Evolutionary conservation across 2,113 vertebrate genomes (phyloP).

Genomic region (Poeciliopsis turrubarensis): DNA sequence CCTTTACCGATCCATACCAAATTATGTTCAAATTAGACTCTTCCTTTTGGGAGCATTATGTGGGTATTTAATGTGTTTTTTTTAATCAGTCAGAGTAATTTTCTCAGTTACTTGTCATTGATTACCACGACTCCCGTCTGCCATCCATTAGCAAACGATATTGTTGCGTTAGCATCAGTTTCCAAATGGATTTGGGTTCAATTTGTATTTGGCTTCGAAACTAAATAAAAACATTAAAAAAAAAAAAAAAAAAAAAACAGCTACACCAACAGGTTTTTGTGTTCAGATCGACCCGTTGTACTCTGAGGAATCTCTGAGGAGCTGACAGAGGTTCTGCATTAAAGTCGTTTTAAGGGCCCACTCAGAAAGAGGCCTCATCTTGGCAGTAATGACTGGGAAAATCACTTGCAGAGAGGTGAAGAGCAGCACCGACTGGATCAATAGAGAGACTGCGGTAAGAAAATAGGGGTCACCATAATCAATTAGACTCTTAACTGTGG

Average conservation of each 20-base stretch:
- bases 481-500: constrained; percentile 61
- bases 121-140: not conserved
- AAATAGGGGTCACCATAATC: constrained; percentile 58
- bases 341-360: constrained; percentile 8
- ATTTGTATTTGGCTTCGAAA: not conserved
- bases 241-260: not conserved
- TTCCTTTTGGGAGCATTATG: not conserved
- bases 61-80: not conserved
- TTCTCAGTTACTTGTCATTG: not conserved
- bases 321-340: constrained; percentile 28
- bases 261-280: not conserved
- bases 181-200: constrained; percentile 3
- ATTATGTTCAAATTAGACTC: not conserved
- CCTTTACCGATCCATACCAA: not conserved
- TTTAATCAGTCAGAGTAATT: not conserved
- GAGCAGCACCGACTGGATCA: constrained; percentile 60
- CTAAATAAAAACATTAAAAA: not conserved
- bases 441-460: constrained; percentile 58
- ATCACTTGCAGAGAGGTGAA: constrained; percentile 37
- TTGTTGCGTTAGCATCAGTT: not conserved
- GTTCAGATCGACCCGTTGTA: constrained; percentile 4
- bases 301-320: not conserved
- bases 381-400: constrained; percentile 47
- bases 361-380: constrained; percentile 16
- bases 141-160: not conserved